phyloP scores from a whole-genome alignment of 2,888 invertebrate species.

The Pteria penguin region DNA sequence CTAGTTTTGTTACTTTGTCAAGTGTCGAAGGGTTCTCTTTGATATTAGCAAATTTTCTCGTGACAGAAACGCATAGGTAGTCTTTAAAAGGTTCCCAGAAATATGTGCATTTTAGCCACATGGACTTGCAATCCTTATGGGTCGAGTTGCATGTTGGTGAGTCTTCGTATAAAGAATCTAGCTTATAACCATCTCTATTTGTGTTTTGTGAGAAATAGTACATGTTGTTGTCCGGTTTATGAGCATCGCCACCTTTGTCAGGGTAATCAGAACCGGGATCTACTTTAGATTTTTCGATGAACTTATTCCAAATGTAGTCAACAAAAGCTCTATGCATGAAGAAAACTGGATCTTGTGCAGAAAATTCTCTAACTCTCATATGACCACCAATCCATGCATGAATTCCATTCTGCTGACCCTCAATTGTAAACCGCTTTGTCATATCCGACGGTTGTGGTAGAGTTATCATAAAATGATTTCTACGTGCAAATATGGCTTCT shows the following conservation, averaged over 20 bases:
- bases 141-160: neutral
- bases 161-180: neutral
- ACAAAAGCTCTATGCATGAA: neutral
- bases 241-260: neutral
- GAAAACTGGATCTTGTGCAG: neutral
- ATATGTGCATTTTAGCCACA: neutral
- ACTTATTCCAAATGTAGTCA: neutral
- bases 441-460: neutral
- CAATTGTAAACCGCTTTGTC: neutral
- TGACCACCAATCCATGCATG: neutral
- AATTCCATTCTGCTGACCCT: constrained; percentile 1
- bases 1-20: neutral
- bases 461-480: neutral
- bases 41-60: neutral
- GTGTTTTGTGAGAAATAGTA: neutral
- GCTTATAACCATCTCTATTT: neutral
- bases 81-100: neutral
- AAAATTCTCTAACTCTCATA: neutral
- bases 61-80: neutral
- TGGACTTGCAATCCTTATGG: neutral
- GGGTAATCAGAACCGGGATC: neutral
- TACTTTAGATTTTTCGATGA: neutral
- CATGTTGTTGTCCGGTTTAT: neutral
- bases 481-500: neutral
- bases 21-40: neutral